phyloP scores from a whole-genome alignment of 2,888 invertebrate species.

The Stenotaenia linearis region DNA sequence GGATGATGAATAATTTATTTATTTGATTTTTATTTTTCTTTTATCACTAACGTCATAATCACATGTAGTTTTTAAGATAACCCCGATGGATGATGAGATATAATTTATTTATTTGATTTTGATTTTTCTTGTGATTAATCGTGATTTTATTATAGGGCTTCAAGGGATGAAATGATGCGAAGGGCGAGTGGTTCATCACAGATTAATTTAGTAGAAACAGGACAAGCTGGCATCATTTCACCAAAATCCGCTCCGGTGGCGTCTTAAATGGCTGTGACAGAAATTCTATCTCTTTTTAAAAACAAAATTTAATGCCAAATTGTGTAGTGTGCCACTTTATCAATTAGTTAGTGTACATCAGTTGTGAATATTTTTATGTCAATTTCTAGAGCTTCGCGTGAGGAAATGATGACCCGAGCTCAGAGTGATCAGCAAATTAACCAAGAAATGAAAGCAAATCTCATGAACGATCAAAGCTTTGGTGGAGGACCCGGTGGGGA shows the following conservation, averaged over 20 bases:
- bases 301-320: background rate
- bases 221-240: background rate
- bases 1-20: background rate
- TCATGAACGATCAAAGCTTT: slow-evolving; percentile 30
- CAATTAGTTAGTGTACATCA: background rate
- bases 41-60: background rate
- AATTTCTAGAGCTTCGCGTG: slow-evolving; percentile 33
- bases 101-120: background rate
- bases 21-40: background rate
- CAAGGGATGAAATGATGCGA: slow-evolving; percentile 27
- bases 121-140: background rate
- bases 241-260: background rate
- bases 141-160: slow-evolving; percentile 24
- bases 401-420: slow-evolving; percentile 36
- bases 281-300: background rate
- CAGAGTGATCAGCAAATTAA: slow-evolving; percentile 33
- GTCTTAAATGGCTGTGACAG: background rate
- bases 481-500: background rate
- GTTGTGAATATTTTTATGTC: background rate
- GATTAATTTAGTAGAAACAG: background rate
- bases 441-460: slow-evolving; percentile 33
- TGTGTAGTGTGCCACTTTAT: background rate
- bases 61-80: background rate
- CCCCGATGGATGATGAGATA: background rate
- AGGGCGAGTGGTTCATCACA: background rate